A percentile compares a stretch with the other conserved stretches of the same genome.
Evolutionary conservation across 2,888 invertebrate species (phyloP).

Genomic region (Agonopterix arenella): DNA sequence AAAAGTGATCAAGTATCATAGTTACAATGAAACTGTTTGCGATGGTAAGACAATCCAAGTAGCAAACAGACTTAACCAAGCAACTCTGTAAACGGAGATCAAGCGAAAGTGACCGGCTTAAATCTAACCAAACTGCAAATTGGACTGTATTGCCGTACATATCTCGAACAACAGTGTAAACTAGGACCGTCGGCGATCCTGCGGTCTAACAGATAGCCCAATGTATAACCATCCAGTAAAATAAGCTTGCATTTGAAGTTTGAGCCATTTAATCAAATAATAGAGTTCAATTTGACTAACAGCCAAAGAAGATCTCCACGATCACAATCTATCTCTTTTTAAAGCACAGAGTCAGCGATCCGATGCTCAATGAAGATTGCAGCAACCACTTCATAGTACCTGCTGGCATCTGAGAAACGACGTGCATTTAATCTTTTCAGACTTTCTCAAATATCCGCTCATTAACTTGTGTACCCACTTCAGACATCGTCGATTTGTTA

Average conservation of each 20-base stretch:
- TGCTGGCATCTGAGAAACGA: slow-evolving; percentile 48
- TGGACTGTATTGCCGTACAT: neutral
- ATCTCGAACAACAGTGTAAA: no score
- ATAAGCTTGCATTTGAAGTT: neutral
- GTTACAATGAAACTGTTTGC: no score
- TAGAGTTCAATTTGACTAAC: neutral
- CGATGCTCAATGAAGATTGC: slow-evolving; percentile 26
- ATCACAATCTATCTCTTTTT: slow-evolving; percentile 19
- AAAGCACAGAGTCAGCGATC: slow-evolving; percentile 36
- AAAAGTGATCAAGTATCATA: no score
- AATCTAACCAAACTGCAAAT: neutral
- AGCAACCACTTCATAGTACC: slow-evolving; percentile 39
- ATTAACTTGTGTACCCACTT: slow-evolving; percentile 71
- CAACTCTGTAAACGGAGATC: no score
- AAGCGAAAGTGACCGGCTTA: neutral
- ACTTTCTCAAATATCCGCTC: slow-evolving; percentile 66
- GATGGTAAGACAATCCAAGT: no score
- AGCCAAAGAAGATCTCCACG: neutral
- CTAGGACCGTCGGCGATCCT: no score
- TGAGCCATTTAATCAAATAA: neutral
- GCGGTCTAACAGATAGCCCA: no score
- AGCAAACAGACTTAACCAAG: no score
- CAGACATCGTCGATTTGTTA: slow-evolving; percentile 67
- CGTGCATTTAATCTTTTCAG: slow-evolving; percentile 67
- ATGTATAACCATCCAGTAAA: no score